Base-by-base conservation (phyloP, 2,797 vertebrate genomes). In the Pseudochromis fuscus region DNA sequence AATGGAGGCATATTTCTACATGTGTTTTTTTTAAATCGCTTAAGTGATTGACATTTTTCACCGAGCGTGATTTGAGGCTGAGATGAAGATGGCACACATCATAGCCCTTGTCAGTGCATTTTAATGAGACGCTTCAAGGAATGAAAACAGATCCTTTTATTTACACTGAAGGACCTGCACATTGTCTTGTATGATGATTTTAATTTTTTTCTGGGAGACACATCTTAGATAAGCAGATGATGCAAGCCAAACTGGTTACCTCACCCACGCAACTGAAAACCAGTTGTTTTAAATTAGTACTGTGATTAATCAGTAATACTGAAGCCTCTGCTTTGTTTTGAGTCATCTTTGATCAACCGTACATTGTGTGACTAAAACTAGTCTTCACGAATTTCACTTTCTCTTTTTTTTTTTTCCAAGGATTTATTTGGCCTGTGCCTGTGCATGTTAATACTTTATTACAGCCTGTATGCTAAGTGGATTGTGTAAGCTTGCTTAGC, bases 401-500 rank as follows among this genome's bases (percentile, higher is more conserved):
- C 31, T 23, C 35, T 28, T 30, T 38, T 66, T 57, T 24, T 44
- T 12, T 16, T 40, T 4, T 71, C 59, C 56, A 48, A 15, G 64
- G 75, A 73, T 80, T 84, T 83, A 82, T 82, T 70, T 70, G 38
- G 74, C 72, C 62, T 83, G 87, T 89, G 85, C 88, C 79, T 81
- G 57, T 72, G 83, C 83, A 89, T 87, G 81, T 71, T 89, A 86
- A 86, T 85, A 79, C 67, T 86, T 81, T 75, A 84, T 86, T 83
- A 85, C 50, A 74, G 68, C 60, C 61, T 76, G 62, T 78, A 77
- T 85, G 68, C 77, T 88, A 85, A 88, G 51, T 83, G 74, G 83
- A 85, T 88, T 88, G 81, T 83, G 73, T 88, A 85, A 89, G 44
- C 75, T 81, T 86, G 45, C 55, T 85, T 87, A 77, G 66, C 78